phyloP scores from a whole-genome alignment of 2,797 vertebrate species.

The Gephyroberyx darwinii region DNA sequence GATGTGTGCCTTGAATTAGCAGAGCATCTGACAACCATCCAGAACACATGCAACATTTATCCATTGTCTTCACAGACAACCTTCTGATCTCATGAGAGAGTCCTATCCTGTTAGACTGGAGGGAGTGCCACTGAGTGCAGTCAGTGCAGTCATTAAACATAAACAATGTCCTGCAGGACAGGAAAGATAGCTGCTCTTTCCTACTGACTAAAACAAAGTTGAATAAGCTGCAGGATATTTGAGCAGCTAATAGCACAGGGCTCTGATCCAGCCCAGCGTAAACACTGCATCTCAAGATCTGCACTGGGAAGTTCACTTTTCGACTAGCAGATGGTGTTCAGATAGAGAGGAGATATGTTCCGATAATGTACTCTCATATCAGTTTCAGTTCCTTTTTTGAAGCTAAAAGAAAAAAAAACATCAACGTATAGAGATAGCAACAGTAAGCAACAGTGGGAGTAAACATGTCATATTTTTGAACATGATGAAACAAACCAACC shows the following conservation, averaged over 20 bases:
- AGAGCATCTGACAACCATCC: conserved; percentile 20
- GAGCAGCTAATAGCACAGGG: conserved; percentile 60
- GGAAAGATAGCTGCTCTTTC: conserved; percentile 72
- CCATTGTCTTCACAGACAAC: conserved; percentile 24
- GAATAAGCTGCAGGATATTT: conserved; percentile 69
- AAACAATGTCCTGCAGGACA: conserved; percentile 79
- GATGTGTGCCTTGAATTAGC: neutral
- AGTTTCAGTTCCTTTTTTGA: conserved; percentile 51
- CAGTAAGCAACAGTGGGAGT: neutral
- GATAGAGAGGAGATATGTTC: conserved; percentile 53
- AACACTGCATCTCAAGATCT: conserved; percentile 57
- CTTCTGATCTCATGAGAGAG: conserved; percentile 45
- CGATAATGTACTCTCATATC: conserved; percentile 17
- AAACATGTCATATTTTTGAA: neutral
- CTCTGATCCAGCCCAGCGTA: conserved; percentile 53
- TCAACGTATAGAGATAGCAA: neutral
- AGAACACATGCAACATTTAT: conserved; percentile 12
- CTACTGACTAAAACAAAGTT: conserved; percentile 47
- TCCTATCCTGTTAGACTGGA: conserved; percentile 55
- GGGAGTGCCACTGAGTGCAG: conserved; percentile 62
- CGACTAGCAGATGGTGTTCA: conserved; percentile 40
- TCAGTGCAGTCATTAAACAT: conserved; percentile 74
- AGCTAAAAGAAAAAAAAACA: conserved; percentile 30
- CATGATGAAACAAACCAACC: conserved; percentile 68
- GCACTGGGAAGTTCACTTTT: conserved; percentile 12